Evolutionary conservation across 2,113 vertebrate species (phyloP).

Genomic region (Caranx ignobilis): DNA sequence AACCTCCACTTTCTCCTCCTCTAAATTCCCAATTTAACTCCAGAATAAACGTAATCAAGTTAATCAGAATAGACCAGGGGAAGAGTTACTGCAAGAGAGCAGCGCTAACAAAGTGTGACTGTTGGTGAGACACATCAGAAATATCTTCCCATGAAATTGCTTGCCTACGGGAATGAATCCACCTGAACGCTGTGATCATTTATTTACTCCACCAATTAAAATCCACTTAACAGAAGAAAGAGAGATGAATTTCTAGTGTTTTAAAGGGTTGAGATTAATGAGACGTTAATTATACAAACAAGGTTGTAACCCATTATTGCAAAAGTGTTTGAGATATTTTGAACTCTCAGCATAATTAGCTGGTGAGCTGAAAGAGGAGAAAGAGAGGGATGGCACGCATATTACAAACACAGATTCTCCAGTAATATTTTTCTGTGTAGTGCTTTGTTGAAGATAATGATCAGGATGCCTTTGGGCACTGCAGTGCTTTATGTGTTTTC

Average conservation of each 20-base stretch:
- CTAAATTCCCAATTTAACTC: slow-evolving; percentile 8
- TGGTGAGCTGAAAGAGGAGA: slow-evolving; percentile 19
- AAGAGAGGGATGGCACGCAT: neutral
- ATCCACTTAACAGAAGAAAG: slow-evolving; percentile 56
- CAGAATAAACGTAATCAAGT: slow-evolving; percentile 12
- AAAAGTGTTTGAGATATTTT: slow-evolving; percentile 25
- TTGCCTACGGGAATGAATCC: slow-evolving; percentile 34
- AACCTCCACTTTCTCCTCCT: neutral
- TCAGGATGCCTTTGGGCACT: neutral
- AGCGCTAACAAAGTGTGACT: slow-evolving; percentile 21
- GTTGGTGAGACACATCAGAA: slow-evolving; percentile 33
- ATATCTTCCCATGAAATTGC: slow-evolving; percentile 60
- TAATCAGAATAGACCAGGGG: slow-evolving; percentile 37
- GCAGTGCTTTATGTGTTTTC: neutral
- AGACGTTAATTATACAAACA: slow-evolving; percentile 68
- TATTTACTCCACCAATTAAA: slow-evolving; percentile 68
- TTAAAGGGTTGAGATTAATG: slow-evolving; percentile 53
- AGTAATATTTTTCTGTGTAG: neutral
- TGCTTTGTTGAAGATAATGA: neutral
- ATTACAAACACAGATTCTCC: neutral
- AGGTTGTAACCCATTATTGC: slow-evolving; percentile 54
- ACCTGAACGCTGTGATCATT: slow-evolving; percentile 47
- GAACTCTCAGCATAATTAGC: slow-evolving; percentile 48
- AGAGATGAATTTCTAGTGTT: slow-evolving; percentile 51
- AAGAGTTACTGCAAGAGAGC: neutral